Percentiles rank a stretch among this genome's conserved stretches.
phyloP scores from a whole-genome alignment of 2,113 vertebrate genomes.

The Calidris pygmaea region DNA sequence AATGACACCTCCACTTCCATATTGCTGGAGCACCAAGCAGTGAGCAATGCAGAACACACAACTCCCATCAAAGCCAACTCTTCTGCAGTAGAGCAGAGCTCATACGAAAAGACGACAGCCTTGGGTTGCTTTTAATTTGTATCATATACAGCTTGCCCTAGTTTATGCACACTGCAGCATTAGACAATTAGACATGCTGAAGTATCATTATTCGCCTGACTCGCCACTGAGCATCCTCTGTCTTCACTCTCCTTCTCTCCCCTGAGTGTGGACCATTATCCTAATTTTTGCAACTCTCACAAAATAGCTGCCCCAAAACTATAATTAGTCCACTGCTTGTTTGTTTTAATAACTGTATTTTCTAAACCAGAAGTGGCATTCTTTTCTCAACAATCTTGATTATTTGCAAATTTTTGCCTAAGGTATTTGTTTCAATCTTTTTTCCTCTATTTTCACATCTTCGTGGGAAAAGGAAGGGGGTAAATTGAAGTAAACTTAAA shows the following conservation, averaged over 20 bases:
- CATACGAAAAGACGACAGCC: not conserved
- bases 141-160: constrained; percentile 36
- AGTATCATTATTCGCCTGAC: constrained; percentile 31
- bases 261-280: not conserved
- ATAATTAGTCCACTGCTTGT: not conserved
- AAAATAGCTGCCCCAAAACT: not conserved
- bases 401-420: not conserved
- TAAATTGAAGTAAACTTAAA: not conserved
- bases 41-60: not conserved
- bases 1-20: not conserved
- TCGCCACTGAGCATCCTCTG: not conserved
- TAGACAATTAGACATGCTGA: constrained; percentile 67
- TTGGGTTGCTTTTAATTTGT: constrained; percentile 42
- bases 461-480: not conserved
- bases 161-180: constrained; percentile 34
- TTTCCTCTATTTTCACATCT: not conserved
- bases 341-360: not conserved
- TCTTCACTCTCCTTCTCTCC: not conserved
- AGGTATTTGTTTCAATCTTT: not conserved
- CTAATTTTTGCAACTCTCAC: constrained; percentile 27
- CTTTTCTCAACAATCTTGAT: not conserved
- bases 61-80: not conserved
- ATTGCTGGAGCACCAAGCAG: not conserved
- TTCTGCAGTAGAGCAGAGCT: not conserved
- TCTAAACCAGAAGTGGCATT: not conserved